These are phyloP conservation scores for Sminthurides aquaticus DNA, from an alignment of 2,888 invertebrate species.

Conservation along the genomic window DNA sequence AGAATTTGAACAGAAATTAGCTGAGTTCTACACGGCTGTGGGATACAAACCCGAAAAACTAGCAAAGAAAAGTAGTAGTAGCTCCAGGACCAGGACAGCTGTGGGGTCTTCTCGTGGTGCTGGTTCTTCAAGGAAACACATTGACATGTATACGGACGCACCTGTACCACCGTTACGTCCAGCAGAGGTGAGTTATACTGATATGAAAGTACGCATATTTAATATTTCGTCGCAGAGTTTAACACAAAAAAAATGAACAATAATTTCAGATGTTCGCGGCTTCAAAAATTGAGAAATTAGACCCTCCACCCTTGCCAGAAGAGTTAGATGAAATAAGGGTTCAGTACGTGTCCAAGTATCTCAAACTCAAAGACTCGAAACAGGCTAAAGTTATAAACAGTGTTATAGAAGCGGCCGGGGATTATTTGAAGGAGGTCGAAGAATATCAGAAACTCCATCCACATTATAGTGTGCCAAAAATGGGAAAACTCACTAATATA, in stretches of 20 bases:
- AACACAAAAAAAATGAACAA: neutral
- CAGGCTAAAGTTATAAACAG: slow-evolving; percentile 35
- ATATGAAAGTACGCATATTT: slow-evolving; percentile 3
- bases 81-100: neutral
- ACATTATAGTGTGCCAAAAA: slow-evolving; percentile 14
- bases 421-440: slow-evolving; percentile 22
- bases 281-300: slow-evolving; percentile 28
- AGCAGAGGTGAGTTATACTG: slow-evolving; percentile 22
- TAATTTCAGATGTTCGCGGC: slow-evolving; percentile 9
- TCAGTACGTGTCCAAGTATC: slow-evolving; percentile 27
- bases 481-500: slow-evolving; percentile 20
- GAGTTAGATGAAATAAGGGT: slow-evolving; percentile 22
- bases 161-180: slow-evolving; percentile 31
- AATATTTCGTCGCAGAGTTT: slow-evolving; percentile 11
- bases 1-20: slow-evolving; percentile 25
- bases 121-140: neutral
- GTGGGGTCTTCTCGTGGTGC: neutral
- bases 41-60: neutral
- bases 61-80: neutral
- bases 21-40: slow-evolving; percentile 22
- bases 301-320: slow-evolving; percentile 22
- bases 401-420: slow-evolving; percentile 21
- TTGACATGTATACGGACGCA: slow-evolving; percentile 28
- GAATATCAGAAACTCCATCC: slow-evolving; percentile 32
- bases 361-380: slow-evolving; percentile 25